phyloP scores from a whole-genome alignment of 2,888 invertebrate genomes.

The Kuschelorhynchus macadamiae region DNA sequence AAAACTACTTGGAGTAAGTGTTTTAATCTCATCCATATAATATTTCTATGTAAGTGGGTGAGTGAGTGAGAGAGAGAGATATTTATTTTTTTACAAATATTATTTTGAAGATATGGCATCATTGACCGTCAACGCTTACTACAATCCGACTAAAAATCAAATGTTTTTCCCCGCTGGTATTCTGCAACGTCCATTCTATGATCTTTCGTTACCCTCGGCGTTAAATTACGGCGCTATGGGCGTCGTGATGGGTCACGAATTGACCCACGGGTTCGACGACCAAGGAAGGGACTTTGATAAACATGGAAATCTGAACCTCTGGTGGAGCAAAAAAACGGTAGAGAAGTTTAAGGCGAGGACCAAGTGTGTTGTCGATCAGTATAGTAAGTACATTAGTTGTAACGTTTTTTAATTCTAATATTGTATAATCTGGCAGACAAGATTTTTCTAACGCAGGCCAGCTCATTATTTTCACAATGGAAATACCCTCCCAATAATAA shows the following conservation, averaged over 20 bases:
- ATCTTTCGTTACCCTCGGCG: slow-evolving; percentile 87
- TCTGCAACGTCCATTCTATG: slow-evolving; percentile 94
- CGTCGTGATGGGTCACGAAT: slow-evolving; percentile 97
- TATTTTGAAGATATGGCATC: slow-evolving; percentile 87
- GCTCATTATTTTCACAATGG: too few species aligned
- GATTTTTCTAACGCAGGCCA: too few species aligned
- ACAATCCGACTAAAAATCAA: slow-evolving; percentile 95
- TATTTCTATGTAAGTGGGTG: too few species aligned
- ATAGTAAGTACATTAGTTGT: slow-evolving; percentile 73
- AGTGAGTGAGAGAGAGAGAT: too few species aligned
- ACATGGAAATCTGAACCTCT: slow-evolving; percentile 92
- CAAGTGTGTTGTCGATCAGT: slow-evolving; percentile 92
- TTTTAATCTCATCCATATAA: too few species aligned
- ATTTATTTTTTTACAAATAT: too few species aligned
- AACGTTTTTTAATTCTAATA: background rate
- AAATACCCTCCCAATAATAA: too few species aligned
- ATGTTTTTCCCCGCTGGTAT: slow-evolving; percentile 98
- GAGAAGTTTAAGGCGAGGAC: slow-evolving; percentile 88
- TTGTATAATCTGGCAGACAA: too few species aligned
- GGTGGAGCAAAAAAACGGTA: slow-evolving; percentile 98
- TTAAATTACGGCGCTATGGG: slow-evolving; percentile 98
- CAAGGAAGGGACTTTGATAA: slow-evolving; percentile 97
- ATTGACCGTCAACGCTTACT: slow-evolving; percentile 95
- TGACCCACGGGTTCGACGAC: slow-evolving; percentile 97
- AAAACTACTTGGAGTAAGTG: slow-evolving; percentile 84